Evolutionary conservation across 2,797 vertebrate species (phyloP).

Genomic region (Platalea minor): DNA sequence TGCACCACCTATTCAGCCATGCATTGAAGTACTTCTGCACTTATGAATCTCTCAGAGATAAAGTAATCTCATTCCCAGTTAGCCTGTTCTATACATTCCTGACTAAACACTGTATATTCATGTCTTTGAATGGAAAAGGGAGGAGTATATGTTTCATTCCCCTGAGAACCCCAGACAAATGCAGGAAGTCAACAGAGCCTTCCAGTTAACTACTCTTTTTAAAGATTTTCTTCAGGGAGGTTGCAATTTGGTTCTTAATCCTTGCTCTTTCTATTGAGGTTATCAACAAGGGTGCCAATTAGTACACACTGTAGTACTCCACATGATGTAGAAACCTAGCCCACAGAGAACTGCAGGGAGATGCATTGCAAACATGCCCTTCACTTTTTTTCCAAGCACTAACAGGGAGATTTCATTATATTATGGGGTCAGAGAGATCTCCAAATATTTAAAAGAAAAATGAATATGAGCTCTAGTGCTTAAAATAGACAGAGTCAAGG

Average conservation of each 20-base stretch:
- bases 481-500: background rate
- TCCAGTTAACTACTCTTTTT: background rate
- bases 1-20: background rate
- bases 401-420: background rate
- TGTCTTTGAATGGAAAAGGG: background rate
- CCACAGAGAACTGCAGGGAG: background rate
- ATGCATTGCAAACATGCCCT: background rate
- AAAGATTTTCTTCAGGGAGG: background rate
- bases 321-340: background rate
- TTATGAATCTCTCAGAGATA: background rate
- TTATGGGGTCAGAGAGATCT: background rate
- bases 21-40: background rate
- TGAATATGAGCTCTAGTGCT: background rate
- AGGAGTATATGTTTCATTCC: background rate
- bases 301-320: background rate
- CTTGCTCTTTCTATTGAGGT: background rate
- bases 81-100: background rate
- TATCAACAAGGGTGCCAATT: constrained; percentile 21
- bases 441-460: constrained; percentile 24
- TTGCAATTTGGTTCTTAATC: constrained; percentile 29
- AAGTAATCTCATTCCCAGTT: background rate
- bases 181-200: background rate
- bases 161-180: background rate
- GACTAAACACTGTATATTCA: background rate
- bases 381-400: background rate